Base-by-base conservation (phyloP, 2,888 invertebrate species). In the Amblyjoppa fuscipennis region DNA sequence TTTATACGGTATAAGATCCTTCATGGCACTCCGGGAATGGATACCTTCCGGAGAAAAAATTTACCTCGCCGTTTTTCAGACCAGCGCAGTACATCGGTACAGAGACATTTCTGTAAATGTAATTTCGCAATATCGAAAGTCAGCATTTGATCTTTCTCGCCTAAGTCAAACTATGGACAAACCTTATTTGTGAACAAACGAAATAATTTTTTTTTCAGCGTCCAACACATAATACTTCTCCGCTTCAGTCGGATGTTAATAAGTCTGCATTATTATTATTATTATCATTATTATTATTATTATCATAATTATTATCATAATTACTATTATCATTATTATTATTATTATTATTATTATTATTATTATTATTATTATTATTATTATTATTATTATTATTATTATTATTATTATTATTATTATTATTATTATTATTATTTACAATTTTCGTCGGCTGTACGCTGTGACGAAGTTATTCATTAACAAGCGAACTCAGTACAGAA, bases 1-100 rank as follows among this genome's bases (percentile, higher is more conserved):
- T 90, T 91, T 90, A 90, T 91, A 84, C 68, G 74, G 66, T 85
- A 56, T 73, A 74, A 85, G 80, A 88, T 89, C 80, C 84, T 31
- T 16, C 34, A 16, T 16, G 16, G 45, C 16, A 49, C 28, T 7
- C 59, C 28, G 59, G 13, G 59, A 25, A 28, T 28, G 31, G 64
- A 34, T 34, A 31, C 16, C 6, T 64, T 64, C 64, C n/a, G 3
- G 31, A 64, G 34, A 28, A 59, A 71, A 83, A 74, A 83, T 86
- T 83, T 81, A 84, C 81, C 79, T 56, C 49, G 73, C 81, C 71
- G 84, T 83, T 83, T 77, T 77, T 77, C 70, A 71, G 28, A 31
- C 38, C 31, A 51, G 31, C 9, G 0, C 9, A 4, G 31, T 20
- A 7, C 69, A 31, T 64, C 6, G n/a, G 34, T 16, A 34, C 5